A percentile compares a stretch with the other conserved stretches of the same genome.
Evolutionary conservation across 1,140 invertebrate species (phyloP).

Genomic region (Stegodyphus dumicola): DNA sequence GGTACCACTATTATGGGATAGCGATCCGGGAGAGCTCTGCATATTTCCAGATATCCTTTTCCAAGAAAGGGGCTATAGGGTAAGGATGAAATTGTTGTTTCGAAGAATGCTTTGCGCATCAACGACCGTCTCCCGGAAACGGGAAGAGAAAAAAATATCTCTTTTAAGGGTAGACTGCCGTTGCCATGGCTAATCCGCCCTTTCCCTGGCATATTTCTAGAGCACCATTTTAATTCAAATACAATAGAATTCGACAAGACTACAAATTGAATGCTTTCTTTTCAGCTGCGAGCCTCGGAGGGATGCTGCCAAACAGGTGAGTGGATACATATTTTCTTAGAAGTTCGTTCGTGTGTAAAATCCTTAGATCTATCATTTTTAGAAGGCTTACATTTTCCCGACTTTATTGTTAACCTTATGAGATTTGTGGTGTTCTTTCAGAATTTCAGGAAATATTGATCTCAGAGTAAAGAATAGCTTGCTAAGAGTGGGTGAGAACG

Average conservation of each 20-base stretch:
- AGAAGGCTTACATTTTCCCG: too few species aligned
- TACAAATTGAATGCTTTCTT: conserved; percentile 21
- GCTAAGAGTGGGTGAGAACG: too few species aligned
- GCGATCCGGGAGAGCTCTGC: conserved; percentile 70
- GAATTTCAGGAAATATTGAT: too few species aligned
- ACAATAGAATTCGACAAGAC: not conserved
- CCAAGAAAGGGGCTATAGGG: conserved; percentile 68
- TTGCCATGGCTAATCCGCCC: conserved; percentile 17
- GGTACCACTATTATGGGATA: conserved; percentile 74
- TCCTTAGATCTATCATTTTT: too few species aligned
- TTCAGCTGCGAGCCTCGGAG: conserved; percentile 53
- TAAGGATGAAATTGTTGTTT: conserved; percentile 32
- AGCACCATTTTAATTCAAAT: conserved; percentile 14
- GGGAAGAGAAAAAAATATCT: conserved; percentile 11
- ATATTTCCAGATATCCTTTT: conserved; percentile 72
- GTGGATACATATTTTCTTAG: not conserved
- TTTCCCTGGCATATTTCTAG: not conserved
- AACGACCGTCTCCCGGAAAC: conserved; percentile 6
- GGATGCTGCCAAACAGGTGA: conserved; percentile 42
- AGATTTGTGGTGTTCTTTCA: too few species aligned
- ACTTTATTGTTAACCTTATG: too few species aligned
- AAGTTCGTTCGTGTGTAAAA: too few species aligned
- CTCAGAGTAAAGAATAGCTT: too few species aligned
- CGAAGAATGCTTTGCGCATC: conserved; percentile 10
- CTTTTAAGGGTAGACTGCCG: conserved; percentile 1